Evolutionary conservation across 2,113 vertebrate genomes (phyloP).

Genomic region (Salminus brasiliensis): DNA sequence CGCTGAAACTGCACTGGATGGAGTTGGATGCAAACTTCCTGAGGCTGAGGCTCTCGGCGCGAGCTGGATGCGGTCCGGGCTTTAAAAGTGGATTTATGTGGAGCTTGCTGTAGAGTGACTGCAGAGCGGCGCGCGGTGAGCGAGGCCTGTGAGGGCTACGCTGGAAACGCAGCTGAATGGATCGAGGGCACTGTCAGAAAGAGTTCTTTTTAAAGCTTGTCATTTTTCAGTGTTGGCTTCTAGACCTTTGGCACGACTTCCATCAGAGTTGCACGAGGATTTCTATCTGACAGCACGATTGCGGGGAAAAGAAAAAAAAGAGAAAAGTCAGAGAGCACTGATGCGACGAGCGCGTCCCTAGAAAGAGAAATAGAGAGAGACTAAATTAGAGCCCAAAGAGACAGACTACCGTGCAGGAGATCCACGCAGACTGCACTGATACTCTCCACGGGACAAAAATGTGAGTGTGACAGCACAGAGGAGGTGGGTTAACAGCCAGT

Average conservation of each 20-base stretch:
- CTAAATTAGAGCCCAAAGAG: not conserved
- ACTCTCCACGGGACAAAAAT: conserved; percentile 47
- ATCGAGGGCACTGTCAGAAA: conserved; percentile 38
- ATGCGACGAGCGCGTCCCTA: not conserved
- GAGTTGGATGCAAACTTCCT: conserved; percentile 72
- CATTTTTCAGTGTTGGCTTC: conserved; percentile 33
- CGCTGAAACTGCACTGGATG: conserved; percentile 62
- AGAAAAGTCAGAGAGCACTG: conserved; percentile 53
- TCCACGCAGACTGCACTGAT: conserved; percentile 56
- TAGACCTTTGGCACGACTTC: conserved; percentile 18
- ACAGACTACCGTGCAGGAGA: conserved; percentile 47
- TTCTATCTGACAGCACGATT: conserved; percentile 40
- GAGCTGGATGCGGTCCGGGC: conserved; percentile 71
- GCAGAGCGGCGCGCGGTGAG: conserved; percentile 48
- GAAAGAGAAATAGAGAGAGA: not conserved
- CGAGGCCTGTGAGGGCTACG: conserved; percentile 47
- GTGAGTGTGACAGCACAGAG: conserved; percentile 22
- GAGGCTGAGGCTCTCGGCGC: conserved; percentile 49
- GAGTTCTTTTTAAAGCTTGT: conserved; percentile 39
- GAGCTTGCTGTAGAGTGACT: conserved; percentile 59
- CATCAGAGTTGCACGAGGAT: conserved; percentile 17
- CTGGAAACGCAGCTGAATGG: conserved; percentile 48
- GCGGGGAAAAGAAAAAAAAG: conserved; percentile 47
- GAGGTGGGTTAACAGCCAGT: conserved; percentile 64
- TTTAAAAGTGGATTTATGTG: conserved; percentile 69